A percentile compares a stretch with the other conserved stretches of the same genome.
phyloP scores from a whole-genome alignment of 2,113 vertebrate species.

The Pionites leucogaster region DNA sequence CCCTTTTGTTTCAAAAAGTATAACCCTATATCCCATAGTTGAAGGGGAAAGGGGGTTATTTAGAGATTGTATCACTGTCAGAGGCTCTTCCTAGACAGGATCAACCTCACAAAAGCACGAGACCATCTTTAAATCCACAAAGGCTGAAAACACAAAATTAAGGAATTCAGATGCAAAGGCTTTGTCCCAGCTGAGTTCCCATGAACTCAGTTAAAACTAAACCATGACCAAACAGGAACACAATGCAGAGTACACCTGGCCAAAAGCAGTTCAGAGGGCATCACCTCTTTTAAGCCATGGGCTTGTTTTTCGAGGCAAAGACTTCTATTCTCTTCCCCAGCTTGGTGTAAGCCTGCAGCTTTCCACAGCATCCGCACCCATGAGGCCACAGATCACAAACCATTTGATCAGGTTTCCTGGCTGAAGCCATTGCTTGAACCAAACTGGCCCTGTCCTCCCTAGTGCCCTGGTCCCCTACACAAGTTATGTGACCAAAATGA shows the following conservation, averaged over 20 bases:
- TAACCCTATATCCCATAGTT: neutral
- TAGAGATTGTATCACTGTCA: conserved; percentile 31
- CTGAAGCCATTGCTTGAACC: conserved; percentile 57
- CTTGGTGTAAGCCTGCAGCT: conserved; percentile 27
- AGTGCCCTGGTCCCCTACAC: neutral
- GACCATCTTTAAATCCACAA: conserved; percentile 7
- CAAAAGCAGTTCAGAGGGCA: conserved; percentile 48
- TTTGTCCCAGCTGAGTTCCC: conserved; percentile 10
- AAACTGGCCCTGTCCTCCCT: conserved; percentile 39
- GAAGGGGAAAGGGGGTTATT: neutral
- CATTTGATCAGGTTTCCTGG: conserved; percentile 64
- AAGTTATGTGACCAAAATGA: conserved; percentile 68
- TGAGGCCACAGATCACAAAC: conserved; percentile 61
- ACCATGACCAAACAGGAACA: neutral
- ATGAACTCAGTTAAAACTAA: conserved; percentile 24
- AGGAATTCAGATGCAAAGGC: neutral
- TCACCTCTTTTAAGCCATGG: conserved; percentile 24
- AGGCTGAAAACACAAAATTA: neutral
- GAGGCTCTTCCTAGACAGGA: conserved; percentile 16
- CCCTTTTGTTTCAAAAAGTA: conserved; percentile 47
- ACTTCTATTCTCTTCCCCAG: neutral
- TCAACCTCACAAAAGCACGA: neutral
- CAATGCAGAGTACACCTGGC: neutral
- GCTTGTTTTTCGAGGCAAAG: neutral
- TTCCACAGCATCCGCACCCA: conserved; percentile 59